Evolutionary conservation across 92 coral and sea anemone genomes (phyloP), one percentile per base, ranked within the genome.

Genomic region (Galaxea fascicularis): DNA sequence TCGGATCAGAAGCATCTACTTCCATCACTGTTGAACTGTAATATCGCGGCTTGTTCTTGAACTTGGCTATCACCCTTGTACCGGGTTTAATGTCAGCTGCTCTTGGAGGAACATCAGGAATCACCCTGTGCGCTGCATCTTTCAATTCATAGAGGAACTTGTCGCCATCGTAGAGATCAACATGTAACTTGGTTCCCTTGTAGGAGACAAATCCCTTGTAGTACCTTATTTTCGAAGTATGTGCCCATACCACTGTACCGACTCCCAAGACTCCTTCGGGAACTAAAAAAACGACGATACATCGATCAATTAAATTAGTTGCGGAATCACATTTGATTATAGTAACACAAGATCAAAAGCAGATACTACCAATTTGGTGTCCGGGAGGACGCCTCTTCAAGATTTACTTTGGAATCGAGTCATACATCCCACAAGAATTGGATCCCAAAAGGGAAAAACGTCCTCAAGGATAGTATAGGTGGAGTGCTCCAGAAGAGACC

Each of bases 101-200:
- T 52, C 87, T 94, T 29, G 94, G 88, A 22, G 84, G 72, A 24
- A 87, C 78, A 39, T 94, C 98, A 39, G 98, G 98, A 14, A 94
- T 68, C 56, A 94, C 92, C 11, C 84, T 87, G 11, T 81, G 86
- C n/a, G 87, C 76, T 57, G 91, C 94, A 28, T 97, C 98, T 76
- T 93, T 97, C 53, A 93, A 74, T 56, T 93, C 95, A 60, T 91
- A 97, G 7, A 90, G 79, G 51, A 74, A 87, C 21, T 91, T 95
- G 58, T 92, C 95, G 17, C 98, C 98, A 35, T 95, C 98, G 47
- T 93, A 95, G 76, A 97, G 91, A 73, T 95, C 93, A 49, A 97
- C 98, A 60, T 97, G 98, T 28, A 97, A 68, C 57, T 95, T 97
- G 74, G 92, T 76, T 71, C 96, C 99, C 67, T 91, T 93, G 91